Conservation (phyloP, 1,140 invertebrate species). For the Bombus haemorrhoidalis region DNA sequence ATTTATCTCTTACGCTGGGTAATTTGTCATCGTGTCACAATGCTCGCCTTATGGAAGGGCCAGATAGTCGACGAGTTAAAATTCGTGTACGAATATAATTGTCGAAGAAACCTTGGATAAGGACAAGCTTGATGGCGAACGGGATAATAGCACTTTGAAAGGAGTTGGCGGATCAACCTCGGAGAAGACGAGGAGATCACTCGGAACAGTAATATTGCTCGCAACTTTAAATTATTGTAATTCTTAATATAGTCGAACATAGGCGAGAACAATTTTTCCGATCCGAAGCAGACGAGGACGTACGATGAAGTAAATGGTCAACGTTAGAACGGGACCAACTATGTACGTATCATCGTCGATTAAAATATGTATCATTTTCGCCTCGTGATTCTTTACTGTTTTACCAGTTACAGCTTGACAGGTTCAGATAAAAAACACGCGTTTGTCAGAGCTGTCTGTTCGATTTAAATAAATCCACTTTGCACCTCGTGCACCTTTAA, state of each 20-base stretch:
- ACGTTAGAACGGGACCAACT: not conserved
- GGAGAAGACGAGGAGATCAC: accelerated
- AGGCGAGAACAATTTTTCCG: not conserved
- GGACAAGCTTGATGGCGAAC: not conserved
- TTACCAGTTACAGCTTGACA: not conserved
- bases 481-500: not conserved
- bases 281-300: not conserved
- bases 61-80: slow-evolving; percentile 65
- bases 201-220: slow-evolving; percentile 1
- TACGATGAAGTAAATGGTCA: not conserved
- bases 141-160: not conserved
- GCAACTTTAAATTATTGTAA: not conserved
- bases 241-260: not conserved
- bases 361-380: not conserved
- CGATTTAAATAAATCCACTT: not conserved
- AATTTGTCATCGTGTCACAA: slow-evolving; percentile 73
- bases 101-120: slow-evolving; percentile 39
- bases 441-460: not conserved
- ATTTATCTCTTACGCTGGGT: slow-evolving; percentile 61
- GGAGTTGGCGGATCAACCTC: not conserved
- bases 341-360: not conserved
- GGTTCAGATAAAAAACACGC: not conserved
- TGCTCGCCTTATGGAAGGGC: slow-evolving; percentile 55
- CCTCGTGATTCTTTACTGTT: not conserved
- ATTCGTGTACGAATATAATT: slow-evolving; percentile 69